Base-by-base conservation (phyloP, 2,888 invertebrate species). In the Gasteruption jaculator region DNA sequence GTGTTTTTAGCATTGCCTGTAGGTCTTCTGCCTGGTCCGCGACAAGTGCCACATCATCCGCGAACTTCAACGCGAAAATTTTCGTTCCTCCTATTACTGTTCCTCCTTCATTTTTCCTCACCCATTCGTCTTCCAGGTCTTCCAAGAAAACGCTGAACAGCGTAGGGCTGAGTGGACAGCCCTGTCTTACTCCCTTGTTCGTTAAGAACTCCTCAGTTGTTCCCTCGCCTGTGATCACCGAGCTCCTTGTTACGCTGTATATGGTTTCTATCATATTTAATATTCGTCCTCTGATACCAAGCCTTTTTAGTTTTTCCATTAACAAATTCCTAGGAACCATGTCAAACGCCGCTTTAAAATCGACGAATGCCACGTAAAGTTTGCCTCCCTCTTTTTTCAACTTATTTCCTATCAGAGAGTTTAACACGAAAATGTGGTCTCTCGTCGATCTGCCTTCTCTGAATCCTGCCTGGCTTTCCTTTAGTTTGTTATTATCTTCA, bases 391-490 rank as follows among this genome's bases (percentile, higher is more conserved):
- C 39, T 14, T 4, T 8, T 14, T 31, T 40, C 10, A 48, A 2
- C 18, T 25, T 41, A 7, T 44, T 41, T 21, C 32, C 38, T 21
- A 48, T 44, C 5, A 48, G 31, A 51, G 35, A n/a, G n/a, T n/a
- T n/a, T n/a, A n/a, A n/a, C n/a, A n/a, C n/a, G n/a, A n/a, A n/a
- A n/a, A n/a, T n/a, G 15, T 41, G 47, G 16, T 49, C 46, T 19
- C 38, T 37, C 6, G 48, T 46, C 7, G 34, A 38, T 37, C 46
- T 46, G 15, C 15, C 30, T 12, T 38, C 18, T 11, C 46, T 35
- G 14, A 50, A 50, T 3, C 48, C 48, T 16, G 47, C 49, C 26
- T 52, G 50, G 24, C 24, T 38, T 38, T 52, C 46, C 4, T 14
- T 29, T 14, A 50, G 20, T 6, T 49, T 43, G 8, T 38, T 12